Evolutionary conservation across 2,797 vertebrate species (phyloP).

Genomic region (Coendou prehensilis): DNA sequence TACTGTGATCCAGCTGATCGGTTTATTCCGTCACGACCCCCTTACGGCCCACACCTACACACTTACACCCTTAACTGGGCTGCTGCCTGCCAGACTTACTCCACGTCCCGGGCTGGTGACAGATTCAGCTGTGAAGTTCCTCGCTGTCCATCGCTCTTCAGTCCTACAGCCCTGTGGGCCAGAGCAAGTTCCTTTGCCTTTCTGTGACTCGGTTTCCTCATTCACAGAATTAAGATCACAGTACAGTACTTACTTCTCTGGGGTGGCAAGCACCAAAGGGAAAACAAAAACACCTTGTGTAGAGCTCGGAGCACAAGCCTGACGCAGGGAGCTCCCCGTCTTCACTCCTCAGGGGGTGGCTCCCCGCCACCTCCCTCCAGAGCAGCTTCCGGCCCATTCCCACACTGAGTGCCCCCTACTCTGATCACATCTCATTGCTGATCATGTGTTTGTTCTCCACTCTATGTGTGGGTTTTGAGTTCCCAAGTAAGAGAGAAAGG

Average conservation of each 20-base stretch:
- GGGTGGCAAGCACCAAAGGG: neutral
- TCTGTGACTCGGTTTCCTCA: conserved; percentile 9
- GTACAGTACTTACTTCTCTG: neutral
- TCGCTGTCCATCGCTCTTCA: neutral
- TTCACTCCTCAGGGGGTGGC: neutral
- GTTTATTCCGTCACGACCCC: neutral
- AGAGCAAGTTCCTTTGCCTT: neutral
- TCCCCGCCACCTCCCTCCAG: neutral
- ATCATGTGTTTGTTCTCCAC: neutral
- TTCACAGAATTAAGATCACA: neutral
- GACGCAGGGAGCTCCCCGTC: neutral
- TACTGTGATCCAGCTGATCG: neutral
- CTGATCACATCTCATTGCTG: neutral
- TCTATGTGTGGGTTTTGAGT: neutral
- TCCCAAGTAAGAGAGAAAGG: neutral
- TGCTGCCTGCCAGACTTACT: neutral
- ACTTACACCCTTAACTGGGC: neutral
- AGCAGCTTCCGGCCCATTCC: neutral
- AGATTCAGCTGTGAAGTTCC: neutral
- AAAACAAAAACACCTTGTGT: neutral
- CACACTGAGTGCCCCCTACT: neutral
- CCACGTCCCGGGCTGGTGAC: neutral
- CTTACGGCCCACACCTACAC: neutral
- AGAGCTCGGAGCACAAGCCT: neutral
- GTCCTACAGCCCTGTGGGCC: neutral